Conservation (phyloP, 2,888 invertebrate genomes). For the Geotrupes spiniger region DNA sequence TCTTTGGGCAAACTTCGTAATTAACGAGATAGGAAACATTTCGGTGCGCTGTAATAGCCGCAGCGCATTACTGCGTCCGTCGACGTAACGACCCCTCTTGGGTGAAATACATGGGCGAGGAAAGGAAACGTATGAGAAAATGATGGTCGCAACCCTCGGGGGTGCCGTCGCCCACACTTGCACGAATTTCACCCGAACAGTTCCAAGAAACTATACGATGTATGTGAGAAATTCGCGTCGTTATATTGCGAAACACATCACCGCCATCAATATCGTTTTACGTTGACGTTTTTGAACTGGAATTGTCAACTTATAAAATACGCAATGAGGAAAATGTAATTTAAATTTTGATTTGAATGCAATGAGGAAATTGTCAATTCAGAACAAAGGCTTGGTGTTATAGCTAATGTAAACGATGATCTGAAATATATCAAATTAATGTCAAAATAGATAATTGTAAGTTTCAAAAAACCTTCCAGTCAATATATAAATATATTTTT, state of each 20-base stretch:
- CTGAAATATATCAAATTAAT: too few relatives aligned
- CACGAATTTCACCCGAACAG: conserved; percentile 10
- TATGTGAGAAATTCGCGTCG: neutral
- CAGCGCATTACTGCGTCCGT: conserved; percentile 34
- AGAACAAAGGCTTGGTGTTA: too few relatives aligned
- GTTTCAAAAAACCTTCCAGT: too few relatives aligned
- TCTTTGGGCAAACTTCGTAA: conserved; percentile 6
- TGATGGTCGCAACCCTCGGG: conserved; percentile 26
- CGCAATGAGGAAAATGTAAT: too few relatives aligned
- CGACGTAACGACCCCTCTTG: conserved; percentile 34
- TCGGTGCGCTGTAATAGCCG: conserved; percentile 37
- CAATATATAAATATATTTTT: too few relatives aligned
- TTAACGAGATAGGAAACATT: conserved; percentile 14
- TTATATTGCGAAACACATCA: neutral
- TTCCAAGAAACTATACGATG: neutral
- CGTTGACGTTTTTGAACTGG: too few relatives aligned
- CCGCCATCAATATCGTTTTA: neutral
- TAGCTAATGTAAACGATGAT: too few relatives aligned
- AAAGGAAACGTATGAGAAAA: conserved; percentile 27
- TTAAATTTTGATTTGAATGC: too few relatives aligned
- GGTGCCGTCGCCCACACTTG: conserved; percentile 28
- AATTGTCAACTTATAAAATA: too few relatives aligned
- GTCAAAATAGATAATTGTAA: too few relatives aligned
- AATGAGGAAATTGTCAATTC: too few relatives aligned
- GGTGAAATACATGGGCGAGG: conserved; percentile 23